A percentile compares a stretch with the other conserved stretches of the same genome.
These are phyloP conservation scores for Copidosoma aretas DNA, from an alignment of 2,888 invertebrate species.

Conservation along the genomic window DNA sequence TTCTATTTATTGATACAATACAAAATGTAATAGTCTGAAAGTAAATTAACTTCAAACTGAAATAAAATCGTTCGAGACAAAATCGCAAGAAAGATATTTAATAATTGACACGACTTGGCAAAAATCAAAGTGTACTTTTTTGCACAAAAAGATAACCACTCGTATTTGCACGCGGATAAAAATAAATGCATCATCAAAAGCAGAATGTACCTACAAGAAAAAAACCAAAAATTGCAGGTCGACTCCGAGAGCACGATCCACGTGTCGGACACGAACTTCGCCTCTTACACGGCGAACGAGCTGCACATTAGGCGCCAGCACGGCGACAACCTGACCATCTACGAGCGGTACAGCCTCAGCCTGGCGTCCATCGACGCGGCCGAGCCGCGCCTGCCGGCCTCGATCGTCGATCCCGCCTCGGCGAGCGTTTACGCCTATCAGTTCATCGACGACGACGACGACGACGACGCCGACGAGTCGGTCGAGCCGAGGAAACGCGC, in stretches of 20 bases:
- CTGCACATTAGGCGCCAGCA: constrained; percentile 26
- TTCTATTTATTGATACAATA: too few relatives aligned
- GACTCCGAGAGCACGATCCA: constrained; percentile 36
- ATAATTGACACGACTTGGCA: too few relatives aligned
- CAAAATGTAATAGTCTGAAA: too few relatives aligned
- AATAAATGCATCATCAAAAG: too few relatives aligned
- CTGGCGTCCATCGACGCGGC: constrained; percentile 34
- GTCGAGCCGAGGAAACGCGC: constrained; percentile 17
- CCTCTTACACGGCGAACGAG: constrained; percentile 38
- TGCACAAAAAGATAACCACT: too few relatives aligned
- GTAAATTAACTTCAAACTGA: too few relatives aligned
- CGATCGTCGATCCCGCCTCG: constrained; percentile 37
- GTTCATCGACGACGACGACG: constrained; percentile 40
- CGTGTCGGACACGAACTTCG: constrained; percentile 37
- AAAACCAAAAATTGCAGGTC: constrained; percentile 17
- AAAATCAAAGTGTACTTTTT: too few relatives aligned
- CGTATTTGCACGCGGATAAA: too few relatives aligned
- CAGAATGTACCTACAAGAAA: not conserved
- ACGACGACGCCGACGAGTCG: constrained; percentile 30
- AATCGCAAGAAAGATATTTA: too few relatives aligned
- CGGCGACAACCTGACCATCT: constrained; percentile 33
- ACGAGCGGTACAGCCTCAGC: constrained; percentile 34
- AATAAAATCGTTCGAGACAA: too few relatives aligned
- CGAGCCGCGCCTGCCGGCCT: constrained; percentile 5
- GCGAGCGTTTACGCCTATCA: constrained; percentile 40